A percentile compares a stretch with the other conserved stretches of the same genome.
Evolutionary conservation across 2,888 invertebrate genomes (phyloP).

Genomic region (Cephonodes hylas): DNA sequence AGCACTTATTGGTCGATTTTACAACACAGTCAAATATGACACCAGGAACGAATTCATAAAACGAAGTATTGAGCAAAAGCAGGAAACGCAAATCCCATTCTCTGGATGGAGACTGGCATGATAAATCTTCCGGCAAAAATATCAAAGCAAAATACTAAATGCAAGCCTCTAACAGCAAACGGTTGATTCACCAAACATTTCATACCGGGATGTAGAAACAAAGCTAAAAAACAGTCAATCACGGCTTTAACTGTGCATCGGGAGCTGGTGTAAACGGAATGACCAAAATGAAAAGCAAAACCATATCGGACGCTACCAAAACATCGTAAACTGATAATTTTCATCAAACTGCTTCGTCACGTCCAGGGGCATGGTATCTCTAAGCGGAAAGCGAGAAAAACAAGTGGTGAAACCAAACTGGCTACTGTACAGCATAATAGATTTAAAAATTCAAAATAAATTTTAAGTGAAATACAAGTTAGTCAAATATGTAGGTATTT

Average conservation of each 20-base stretch:
- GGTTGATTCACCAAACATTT: not conserved
- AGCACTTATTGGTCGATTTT: no score
- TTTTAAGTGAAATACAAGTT: no score
- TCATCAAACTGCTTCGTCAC: not conserved
- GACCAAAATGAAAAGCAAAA: not conserved
- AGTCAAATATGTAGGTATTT: no score
- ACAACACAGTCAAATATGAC: no score
- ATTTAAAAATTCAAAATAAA: no score
- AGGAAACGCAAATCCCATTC: no score
- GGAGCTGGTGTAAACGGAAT: not conserved
- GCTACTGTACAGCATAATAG: no score
- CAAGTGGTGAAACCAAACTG: no score
- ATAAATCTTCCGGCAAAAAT: not conserved
- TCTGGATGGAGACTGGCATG: no score
- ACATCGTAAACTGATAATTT: not conserved
- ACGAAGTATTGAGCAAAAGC: not conserved
- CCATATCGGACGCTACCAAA: not conserved
- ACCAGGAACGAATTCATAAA: no score
- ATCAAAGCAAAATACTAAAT: not conserved
- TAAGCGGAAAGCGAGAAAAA: not conserved
- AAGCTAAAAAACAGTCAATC: not conserved
- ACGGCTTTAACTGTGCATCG: not conserved
- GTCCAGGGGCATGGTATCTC: not conserved
- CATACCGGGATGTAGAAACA: not conserved
- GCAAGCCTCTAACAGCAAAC: not conserved